Evolutionary conservation across 1,140 invertebrate species (phyloP).

Genomic region (Chironomus tepperi): DNA sequence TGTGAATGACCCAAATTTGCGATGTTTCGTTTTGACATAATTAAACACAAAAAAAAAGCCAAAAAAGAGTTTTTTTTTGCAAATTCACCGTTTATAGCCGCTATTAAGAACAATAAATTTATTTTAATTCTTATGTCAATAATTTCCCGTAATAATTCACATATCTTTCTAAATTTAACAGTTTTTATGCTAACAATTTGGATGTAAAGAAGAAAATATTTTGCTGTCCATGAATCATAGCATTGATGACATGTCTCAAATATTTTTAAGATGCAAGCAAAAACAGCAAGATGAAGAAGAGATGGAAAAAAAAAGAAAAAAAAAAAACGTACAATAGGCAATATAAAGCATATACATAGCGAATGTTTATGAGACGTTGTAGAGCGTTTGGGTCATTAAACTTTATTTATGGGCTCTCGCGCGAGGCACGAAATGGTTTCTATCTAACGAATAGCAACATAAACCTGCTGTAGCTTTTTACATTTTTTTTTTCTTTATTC

Average conservation of each 20-base stretch:
- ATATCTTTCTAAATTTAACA: no score
- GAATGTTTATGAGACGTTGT: not conserved
- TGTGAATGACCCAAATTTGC: not conserved
- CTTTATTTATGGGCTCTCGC: constrained; percentile 19
- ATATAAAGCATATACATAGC: constrained; percentile 1
- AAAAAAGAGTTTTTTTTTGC: no score
- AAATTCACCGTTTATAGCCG: no score
- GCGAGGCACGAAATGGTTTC: constrained; percentile 1
- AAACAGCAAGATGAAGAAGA: not conserved
- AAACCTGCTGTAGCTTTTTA: not conserved
- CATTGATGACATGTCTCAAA: no score
- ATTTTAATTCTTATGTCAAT: not conserved
- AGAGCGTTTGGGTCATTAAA: constrained; percentile 18
- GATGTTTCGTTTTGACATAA: not conserved
- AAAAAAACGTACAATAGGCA: not conserved
- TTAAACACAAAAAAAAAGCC: not conserved
- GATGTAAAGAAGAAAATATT: no score
- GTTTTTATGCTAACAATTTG: no score
- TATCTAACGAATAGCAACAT: constrained; percentile 11
- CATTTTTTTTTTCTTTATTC: not conserved
- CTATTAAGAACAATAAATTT: no score
- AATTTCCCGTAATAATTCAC: not conserved
- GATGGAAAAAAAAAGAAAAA: not conserved
- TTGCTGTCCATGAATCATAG: no score
- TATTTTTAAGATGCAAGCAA: not conserved